Percentiles rank a stretch among this genome's conserved stretches.
Conservation (phyloP, 2,888 invertebrate genomes). For the Choreutis nemorana region DNA sequence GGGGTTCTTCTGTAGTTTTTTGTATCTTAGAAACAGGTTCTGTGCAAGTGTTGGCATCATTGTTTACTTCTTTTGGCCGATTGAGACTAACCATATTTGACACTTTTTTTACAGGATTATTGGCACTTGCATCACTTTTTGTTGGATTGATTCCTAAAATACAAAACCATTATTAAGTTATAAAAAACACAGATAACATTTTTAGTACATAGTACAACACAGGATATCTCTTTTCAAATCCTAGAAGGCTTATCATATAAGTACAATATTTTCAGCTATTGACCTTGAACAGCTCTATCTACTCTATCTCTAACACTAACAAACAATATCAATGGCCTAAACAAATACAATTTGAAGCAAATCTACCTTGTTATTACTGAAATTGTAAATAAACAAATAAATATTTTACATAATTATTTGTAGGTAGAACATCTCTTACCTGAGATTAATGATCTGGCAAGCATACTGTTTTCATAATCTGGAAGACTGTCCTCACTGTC, state of each 20-base stretch:
- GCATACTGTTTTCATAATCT: slow-evolving; percentile 63
- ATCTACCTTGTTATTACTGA: not conserved
- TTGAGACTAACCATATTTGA: slow-evolving; percentile 27
- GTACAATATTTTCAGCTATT: too few relatives aligned
- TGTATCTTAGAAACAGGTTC: slow-evolving; percentile 35
- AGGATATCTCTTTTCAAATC: not conserved
- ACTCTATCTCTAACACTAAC: too few relatives aligned
- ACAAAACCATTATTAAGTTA: slow-evolving; percentile 2
- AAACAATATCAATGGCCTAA: too few relatives aligned
- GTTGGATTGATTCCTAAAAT: slow-evolving; percentile 55
- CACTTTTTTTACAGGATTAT: slow-evolving; percentile 38
- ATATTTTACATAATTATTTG: too few relatives aligned
- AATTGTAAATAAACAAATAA: not conserved
- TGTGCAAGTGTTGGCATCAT: slow-evolving; percentile 28
- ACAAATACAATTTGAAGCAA: slow-evolving; percentile 2
- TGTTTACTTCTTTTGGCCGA: slow-evolving; percentile 35
- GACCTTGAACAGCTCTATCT: too few relatives aligned
- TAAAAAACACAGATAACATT: not conserved
- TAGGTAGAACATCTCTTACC: slow-evolving; percentile 22
- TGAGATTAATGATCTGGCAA: slow-evolving; percentile 57
- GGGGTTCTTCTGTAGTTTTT: slow-evolving; percentile 28
- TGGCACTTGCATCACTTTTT: slow-evolving; percentile 42
- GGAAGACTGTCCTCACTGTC: slow-evolving; percentile 57
- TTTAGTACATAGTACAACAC: not conserved
- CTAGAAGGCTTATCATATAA: too few relatives aligned